These are phyloP conservation scores for Asteroscopus sphinx DNA, from an alignment of 2,888 invertebrate genomes.

Conservation along the genomic window DNA sequence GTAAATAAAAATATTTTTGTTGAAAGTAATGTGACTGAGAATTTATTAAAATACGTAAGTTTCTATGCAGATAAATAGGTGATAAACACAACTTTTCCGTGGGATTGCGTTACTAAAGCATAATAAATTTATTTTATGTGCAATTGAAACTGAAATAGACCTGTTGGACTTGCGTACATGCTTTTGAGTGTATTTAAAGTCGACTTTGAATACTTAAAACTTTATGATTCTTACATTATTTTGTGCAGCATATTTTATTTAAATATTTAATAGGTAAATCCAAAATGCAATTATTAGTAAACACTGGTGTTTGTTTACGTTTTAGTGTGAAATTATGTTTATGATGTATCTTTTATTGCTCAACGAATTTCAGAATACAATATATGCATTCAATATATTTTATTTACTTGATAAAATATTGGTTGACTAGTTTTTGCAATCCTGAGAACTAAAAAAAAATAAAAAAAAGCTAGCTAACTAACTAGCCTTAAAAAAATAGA, in stretches of 20 bases:
- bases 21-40: constrained; percentile 23
- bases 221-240: constrained; percentile 17
- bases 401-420: too few species aligned
- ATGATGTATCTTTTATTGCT: background rate
- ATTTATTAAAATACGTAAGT: constrained; percentile 39
- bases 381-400: too few species aligned
- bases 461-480: too few species aligned
- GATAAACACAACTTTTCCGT: constrained; percentile 64
- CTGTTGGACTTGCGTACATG: constrained; percentile 65
- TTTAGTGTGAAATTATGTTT: constrained; percentile 1
- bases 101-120: constrained; percentile 67
- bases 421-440: too few species aligned
- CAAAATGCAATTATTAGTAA: background rate
- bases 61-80: constrained; percentile 53
- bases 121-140: constrained; percentile 85
- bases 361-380: background rate
- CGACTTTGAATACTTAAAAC: constrained; percentile 41
- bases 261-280: background rate
- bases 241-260: background rate
- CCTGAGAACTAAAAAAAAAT: too few species aligned
- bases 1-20: constrained; percentile 46
- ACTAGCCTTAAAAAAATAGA: too few species aligned
- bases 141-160: constrained; percentile 83
- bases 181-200: constrained; percentile 45
- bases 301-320: background rate